A percentile compares a stretch with the other conserved stretches of the same genome.
Evolutionary conservation across 2,797 vertebrate genomes (phyloP).

Genomic region (Anas flavirostris): DNA sequence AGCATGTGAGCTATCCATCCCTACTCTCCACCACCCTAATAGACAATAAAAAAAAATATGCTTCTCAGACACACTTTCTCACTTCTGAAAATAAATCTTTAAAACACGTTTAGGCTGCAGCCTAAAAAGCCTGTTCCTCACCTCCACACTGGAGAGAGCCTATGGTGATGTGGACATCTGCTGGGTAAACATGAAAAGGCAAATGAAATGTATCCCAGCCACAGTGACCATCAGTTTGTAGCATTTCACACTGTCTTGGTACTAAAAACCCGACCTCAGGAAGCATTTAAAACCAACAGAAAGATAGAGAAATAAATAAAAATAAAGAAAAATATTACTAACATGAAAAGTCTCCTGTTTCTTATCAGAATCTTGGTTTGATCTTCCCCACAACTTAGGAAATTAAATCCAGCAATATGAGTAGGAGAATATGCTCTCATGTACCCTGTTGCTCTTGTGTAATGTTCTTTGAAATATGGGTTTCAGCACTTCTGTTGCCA

Average conservation of each 20-base stretch:
- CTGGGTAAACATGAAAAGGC: neutral
- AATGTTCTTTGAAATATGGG: neutral
- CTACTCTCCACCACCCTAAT: neutral
- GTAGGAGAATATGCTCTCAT: neutral
- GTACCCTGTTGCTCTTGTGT: neutral
- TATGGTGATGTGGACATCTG: neutral
- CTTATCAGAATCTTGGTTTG: neutral
- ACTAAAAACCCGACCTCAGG: neutral
- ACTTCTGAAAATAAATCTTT: neutral
- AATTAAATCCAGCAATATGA: neutral
- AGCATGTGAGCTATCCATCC: neutral
- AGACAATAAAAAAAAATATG: neutral
- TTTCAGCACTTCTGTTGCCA: constrained; percentile 40
- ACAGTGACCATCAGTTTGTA: neutral
- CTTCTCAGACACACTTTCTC: neutral
- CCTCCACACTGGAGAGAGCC: neutral
- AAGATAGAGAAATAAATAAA: neutral
- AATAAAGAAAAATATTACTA: neutral
- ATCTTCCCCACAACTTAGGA: neutral
- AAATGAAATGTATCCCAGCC: neutral
- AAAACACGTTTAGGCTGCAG: neutral
- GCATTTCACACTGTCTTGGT: neutral
- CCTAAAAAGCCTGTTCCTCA: neutral
- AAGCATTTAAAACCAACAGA: neutral
- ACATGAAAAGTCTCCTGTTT: neutral